Conservation (phyloP, 2,888 invertebrate genomes). For the Watsonalla binaria region DNA sequence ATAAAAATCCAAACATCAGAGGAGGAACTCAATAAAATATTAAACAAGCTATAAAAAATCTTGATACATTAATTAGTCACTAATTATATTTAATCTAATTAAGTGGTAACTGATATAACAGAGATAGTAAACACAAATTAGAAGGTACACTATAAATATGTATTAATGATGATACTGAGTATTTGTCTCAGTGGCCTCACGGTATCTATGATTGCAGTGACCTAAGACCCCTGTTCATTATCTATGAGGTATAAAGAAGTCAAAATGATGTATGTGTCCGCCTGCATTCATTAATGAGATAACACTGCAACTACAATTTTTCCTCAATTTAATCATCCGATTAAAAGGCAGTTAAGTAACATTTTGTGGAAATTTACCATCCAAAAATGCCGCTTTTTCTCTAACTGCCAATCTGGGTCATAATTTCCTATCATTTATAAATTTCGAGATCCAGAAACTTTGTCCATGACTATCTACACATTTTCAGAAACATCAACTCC, state of each 20-base stretch:
- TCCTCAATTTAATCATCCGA: too few species aligned
- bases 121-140: constrained; percentile 9
- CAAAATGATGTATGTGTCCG: constrained; percentile 57
- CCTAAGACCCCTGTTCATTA: constrained; percentile 61
- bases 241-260: constrained; percentile 67
- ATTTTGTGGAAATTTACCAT: too few species aligned
- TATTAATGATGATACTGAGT: constrained; percentile 43
- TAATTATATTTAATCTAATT: constrained; percentile 3
- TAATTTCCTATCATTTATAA: too few species aligned
- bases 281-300: constrained; percentile 33
- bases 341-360: too few species aligned
- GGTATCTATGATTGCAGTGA: constrained; percentile 73
- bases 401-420: too few species aligned
- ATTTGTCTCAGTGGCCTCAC: constrained; percentile 57
- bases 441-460: too few species aligned
- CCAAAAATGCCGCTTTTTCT: too few species aligned
- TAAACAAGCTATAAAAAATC: too few species aligned
- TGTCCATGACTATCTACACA: too few species aligned
- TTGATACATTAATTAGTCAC: not conserved
- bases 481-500: too few species aligned
- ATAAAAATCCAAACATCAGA: too few species aligned
- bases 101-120: constrained; percentile 3
- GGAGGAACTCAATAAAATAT: too few species aligned
- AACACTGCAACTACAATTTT: constrained; percentile 4
- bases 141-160: constrained; percentile 21